Base-by-base conservation (phyloP, 2,888 invertebrate species). In the Desoria tigrina region DNA sequence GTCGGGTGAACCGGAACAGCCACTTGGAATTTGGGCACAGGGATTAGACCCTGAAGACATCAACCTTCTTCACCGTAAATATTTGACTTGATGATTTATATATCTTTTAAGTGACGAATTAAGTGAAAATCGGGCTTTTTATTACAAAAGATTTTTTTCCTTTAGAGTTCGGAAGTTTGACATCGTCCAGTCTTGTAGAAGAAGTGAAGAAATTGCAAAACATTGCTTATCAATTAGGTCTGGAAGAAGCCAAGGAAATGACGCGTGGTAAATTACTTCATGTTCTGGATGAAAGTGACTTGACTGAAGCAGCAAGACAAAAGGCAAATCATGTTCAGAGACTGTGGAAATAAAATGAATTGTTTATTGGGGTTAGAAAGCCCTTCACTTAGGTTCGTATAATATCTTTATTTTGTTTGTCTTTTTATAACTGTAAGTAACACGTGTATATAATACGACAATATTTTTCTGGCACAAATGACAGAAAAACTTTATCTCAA, bases 221-320 rank as follows among this genome's bases (percentile, higher is more conserved):
- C 79, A 84, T 91, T 67, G 94, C 97, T 0, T 98, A 96, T 80
- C 92, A 94, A 78, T 83, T 99, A 32, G 97, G 96, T 2, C 83
- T 94, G 18, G 94, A 95, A 79, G 97, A 98, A 82, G 90, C 94
- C 0, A 92, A 93, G 80, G 96, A 97, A 83, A 93, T 97, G 90
- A 95, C 95, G 0, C 83, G 96, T 76, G 96, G 95, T 45, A 94
- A 94, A 82, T 92, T 94, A 81, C 84, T 97, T 72, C 92, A 94
- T 79, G 90, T 97, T 59, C 77, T 85, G 26, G 74, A 75, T 53
- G 65, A 74, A 23, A 62, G 65, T 39, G 23, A 59, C 45, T 55
- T 63, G 28, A 61, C 23, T 63, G 42, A 37, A 24, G 69, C 21
- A 65, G 72, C 55, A 63, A 69, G 63, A 69, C 71, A 67, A 42